Base-by-base conservation (phyloP, 2,113 vertebrate genomes). In the Propithecus coquereli region DNA sequence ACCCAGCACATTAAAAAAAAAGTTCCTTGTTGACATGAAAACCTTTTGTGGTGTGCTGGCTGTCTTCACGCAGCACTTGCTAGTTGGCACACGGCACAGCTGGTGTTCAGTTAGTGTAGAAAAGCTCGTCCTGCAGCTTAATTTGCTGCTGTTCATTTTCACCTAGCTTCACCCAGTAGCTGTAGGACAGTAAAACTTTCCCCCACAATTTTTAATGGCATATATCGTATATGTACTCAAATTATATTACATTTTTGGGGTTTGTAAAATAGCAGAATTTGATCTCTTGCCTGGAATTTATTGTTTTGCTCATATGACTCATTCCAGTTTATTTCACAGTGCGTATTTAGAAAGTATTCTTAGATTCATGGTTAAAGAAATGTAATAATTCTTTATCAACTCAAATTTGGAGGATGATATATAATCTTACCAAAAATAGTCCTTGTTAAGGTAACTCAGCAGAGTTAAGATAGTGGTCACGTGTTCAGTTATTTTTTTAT, bases 281-380 rank as follows among this genome's bases (percentile, higher is more conserved):
- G 9, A 57, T 50, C 47, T 45, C 16, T 23, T 70, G 20, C 70
- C 14, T 52, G 32, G 32, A 79, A 95, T 34, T 25, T 86, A 47
- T 52, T 81, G 45, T 70, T 96, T 76, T 71, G 37, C 6, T 89
- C 25, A 32, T 30, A 54, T 5, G 66, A 74, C 17, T 18, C 71
- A 50, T 22, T 18, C 71, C 61, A 45, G 4, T 80, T 91, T 83
- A 63, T 70, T 82, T 85, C 68, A 37, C 54, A 70, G 27, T 68
- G 34, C 23, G 76, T 68, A 59, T 37, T 93, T 47, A 74, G 74
- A 76, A 97, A 95, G 79, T 50, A 87, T 54, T 37, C 87, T 74
- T 91, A 71, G 8, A n/a, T 40, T 50, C 27, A 23, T 59, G 54
- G 34, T 90, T 93, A 86, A 89, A 92, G 50, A 96, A 90, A 88